Evolutionary conservation across 92 coral and sea anemone species (phyloP), one percentile per base, ranked within the genome.

Genomic region (Zoanthus gigantus): DNA sequence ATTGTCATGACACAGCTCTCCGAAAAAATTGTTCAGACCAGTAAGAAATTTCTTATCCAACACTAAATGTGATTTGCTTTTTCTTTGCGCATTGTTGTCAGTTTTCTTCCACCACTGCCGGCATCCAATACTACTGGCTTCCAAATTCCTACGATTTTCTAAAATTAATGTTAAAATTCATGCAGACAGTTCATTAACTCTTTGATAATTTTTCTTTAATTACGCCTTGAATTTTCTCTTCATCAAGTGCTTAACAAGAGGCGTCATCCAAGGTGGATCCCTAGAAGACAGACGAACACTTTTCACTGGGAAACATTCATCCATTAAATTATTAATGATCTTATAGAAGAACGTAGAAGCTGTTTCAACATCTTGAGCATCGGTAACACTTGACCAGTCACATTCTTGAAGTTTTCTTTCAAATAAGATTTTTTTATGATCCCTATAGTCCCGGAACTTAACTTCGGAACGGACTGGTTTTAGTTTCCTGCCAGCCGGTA

Each of bases 301-400:
- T 54, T 61, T 31, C 15, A 71, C 52, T 37, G 87, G 76, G 77
- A 23, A 83, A 54, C 87, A 83, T 48, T 83, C 76, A 83, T 71
- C 87, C 87, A 71, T 71, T 16, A 63, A 71, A 34, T 31, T n/a
- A 53, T 60, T 58, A 16, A 60, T 81, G 73, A 81, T 81, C 86
- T 60, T 56, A 15, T 68, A 46, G 14, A 63, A 75, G 75, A 81
- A 81, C 34, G 73, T 72, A 50, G 52, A 29, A 60, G 73, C 86
- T 11, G 53, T 81, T 46, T 30, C 85, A 80, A 61, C 85, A 80
- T 61, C 73, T 71, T 71, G 76, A 71, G 76, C 50, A 9, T 12
- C 50, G 47, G 76, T 71, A 71, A 71, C 50, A 71, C 76, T 34
- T 71, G 76, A 30, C 76, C 50, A 23, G 23, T 23, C 23, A 23